These are phyloP conservation scores for Apodemus speciosus DNA, from an alignment of 2,113 vertebrate genomes.

Conservation along the genomic window DNA sequence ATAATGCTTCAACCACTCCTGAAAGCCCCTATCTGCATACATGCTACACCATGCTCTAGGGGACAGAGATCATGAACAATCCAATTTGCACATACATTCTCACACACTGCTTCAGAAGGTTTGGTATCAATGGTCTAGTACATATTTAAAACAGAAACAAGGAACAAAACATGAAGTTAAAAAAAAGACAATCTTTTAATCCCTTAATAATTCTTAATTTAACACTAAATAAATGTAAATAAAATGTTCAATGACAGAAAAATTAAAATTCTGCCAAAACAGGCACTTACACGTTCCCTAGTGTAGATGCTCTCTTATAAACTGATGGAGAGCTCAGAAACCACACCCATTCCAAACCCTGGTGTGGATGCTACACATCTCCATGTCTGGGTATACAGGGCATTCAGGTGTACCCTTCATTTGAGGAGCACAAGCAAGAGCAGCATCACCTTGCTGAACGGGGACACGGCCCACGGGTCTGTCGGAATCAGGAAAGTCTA, in stretches of 20 bases:
- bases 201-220: not conserved
- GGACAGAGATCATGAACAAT: not conserved
- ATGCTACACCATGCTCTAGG: not conserved
- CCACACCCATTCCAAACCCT: accelerated
- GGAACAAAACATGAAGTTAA: conserved; percentile 85
- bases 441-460: accelerated
- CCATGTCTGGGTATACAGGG: accelerated
- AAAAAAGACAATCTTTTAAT: conserved; percentile 61
- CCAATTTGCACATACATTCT: not conserved
- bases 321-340: not conserved
- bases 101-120: not conserved
- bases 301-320: accelerated
- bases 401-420: no score
- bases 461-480: accelerated
- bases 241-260: not conserved
- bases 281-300: not conserved
- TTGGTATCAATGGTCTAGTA: conserved; percentile 78
- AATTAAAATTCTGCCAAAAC: not conserved
- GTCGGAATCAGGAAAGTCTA: accelerated
- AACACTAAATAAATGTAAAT: not conserved
- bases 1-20: not conserved
- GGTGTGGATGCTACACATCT: no score
- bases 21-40: not conserved
- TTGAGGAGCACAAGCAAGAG: no score
- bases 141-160: conserved; percentile 81